Percentiles rank a stretch among this genome's conserved stretches.
Conservation (phyloP, 2,113 vertebrate species). For the Paralichthys olivaceus region DNA sequence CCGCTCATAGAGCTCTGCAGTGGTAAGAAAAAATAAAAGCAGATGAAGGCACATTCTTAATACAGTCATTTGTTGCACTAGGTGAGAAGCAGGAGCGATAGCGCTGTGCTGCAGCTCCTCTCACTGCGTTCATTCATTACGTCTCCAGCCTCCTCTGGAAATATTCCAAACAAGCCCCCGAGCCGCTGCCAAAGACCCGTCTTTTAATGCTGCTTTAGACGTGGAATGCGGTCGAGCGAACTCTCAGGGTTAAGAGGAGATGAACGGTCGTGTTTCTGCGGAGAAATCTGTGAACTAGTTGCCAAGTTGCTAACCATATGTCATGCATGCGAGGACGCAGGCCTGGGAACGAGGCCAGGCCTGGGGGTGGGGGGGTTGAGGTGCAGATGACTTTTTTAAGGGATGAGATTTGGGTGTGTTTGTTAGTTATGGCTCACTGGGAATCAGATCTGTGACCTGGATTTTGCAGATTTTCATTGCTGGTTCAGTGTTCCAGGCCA, state of each 20-base stretch:
- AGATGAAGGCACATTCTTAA: not conserved
- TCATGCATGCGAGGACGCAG: conserved; percentile 34
- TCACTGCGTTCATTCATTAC: not conserved
- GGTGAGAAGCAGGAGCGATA: not conserved
- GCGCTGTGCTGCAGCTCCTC: not conserved
- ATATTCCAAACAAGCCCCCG: conserved; percentile 22
- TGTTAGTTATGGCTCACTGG: conserved; percentile 27
- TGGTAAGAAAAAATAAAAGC: not conserved
- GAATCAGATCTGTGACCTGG: conserved; percentile 14
- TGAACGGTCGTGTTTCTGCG: conserved; percentile 28
- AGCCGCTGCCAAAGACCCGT: not conserved
- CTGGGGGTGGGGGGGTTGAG: conserved; percentile 17
- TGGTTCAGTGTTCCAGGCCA: conserved; percentile 9
- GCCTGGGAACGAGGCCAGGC: conserved; percentile 41
- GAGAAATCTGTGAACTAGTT: conserved; percentile 32
- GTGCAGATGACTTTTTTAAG: conserved; percentile 30
- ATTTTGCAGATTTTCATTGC: conserved; percentile 17
- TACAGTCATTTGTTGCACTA: not conserved
- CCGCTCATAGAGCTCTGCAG: not conserved
- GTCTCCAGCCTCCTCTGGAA: conserved; percentile 16
- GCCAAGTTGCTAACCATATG: conserved; percentile 52
- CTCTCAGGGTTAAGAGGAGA: conserved; percentile 19
- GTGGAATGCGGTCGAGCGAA: conserved; percentile 46
- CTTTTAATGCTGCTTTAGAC: conserved; percentile 16
- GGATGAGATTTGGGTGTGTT: conserved; percentile 45